Base-by-base conservation (phyloP, 1,140 invertebrate species). In the Belonocnema kinseyi region DNA sequence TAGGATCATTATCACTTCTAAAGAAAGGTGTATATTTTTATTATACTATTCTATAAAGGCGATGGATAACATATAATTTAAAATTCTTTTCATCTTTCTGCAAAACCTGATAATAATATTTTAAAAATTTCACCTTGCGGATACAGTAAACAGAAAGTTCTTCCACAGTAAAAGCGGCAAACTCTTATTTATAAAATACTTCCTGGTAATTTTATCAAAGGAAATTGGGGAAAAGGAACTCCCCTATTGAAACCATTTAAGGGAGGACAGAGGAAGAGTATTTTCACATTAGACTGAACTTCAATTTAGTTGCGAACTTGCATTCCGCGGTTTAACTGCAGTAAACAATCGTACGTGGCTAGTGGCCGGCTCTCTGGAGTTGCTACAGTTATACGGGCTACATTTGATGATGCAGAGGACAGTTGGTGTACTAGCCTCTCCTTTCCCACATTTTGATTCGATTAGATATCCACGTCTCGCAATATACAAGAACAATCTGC, bases 371-470 rank as follows among this genome's bases (percentile, higher is more conserved):
- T 50, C 40, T 33, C n/a, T 66, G 76, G 73, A 78, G 76, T 77
- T 70, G 66, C 72, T 71, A 79, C 75, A 80, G 78, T 77, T 76
- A 75, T 83, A 78, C 53, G 75, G 51, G 70, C 71, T 21, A 66
- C 66, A 70, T 52, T 73, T 70, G 74, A 79, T 75, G 40, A 79
- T 46, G 50, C 51, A 70, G 61, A 50, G 56, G 78, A 80, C 76
- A 78, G 76, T 78, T 72, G 58, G 56, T 79, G 74, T 81, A 78
- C 78, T 77, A 71, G 58, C 80, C 78, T 72, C 26, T 66, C 33
- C 81, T 86, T 86, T 84, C 80, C 83, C 83, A 85, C 84, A 86
- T 85, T 86, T 84, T 81, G 80, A 85, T 86, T 81, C 80, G 85
- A 86, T 85, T 85, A 85, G 80, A 82, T 83, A 83, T 82, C 83